Evolutionary conservation across 2,113 vertebrate genomes (phyloP), one percentile per base, ranked within the genome.

Genomic region (Lamprologus callipterus): DNA sequence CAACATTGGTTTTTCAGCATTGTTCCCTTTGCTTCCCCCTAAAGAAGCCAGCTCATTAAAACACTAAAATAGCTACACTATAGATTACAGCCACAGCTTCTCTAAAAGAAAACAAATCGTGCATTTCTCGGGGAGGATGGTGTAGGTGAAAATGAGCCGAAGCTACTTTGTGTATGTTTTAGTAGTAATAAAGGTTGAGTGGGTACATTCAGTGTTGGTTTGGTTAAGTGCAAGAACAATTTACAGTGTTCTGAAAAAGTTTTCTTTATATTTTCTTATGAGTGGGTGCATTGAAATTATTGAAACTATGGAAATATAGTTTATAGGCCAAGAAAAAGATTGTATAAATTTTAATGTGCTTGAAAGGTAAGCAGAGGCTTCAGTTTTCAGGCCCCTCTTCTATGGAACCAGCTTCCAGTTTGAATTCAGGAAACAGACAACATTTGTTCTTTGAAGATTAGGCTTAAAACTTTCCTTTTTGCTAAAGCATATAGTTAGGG

Each of bases 351-450:
- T n/a, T 68, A 37, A 37, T 21, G 33, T 37, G 63, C 33, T 37
- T 3, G 60, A 65, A 65, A 37, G 33, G 13, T 26, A 26, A 26
- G 51, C 51, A 53, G 51, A 54, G 51, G n/a, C 2, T 54, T 54
- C 51, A 54, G 51, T 21, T 54, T 12, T 54, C n/a, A 21, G 51
- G 0, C 51, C n/a, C 51, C 51, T 21, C 51, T 54, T 54, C 51
- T 54, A 21, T 21, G 51, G n/a, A 21, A 54, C 51, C 51, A 54
- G 51, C n/a, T 54, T 54, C n/a, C n/a, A 7, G 53, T 58, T 58
- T 16, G 3, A 0, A 58, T 58, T 58, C 23, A 16, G 55, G 55
- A 58, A 0, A 58, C 55, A 58, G 55, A 28, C 55, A 28, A 0
- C 4, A 58, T 28, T 16, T 58, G 7, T 21, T 21, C 9, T 54